Evolutionary conservation across 2,113 vertebrate genomes (phyloP), one percentile per base, ranked within the genome.

Genomic region (Mugil cephalus): DNA sequence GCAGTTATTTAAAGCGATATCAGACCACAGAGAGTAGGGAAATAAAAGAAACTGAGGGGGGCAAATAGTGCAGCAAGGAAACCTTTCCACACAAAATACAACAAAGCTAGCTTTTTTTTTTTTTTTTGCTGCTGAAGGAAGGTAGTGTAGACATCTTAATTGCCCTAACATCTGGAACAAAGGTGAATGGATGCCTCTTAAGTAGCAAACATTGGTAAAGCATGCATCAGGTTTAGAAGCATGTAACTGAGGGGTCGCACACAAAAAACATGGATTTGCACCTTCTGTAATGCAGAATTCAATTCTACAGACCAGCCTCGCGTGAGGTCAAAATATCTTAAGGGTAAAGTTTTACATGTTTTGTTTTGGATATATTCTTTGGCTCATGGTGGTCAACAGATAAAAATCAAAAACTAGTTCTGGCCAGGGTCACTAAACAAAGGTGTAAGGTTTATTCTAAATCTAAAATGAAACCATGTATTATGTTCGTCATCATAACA

Each of bases 1-100:
- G 93, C 90, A 91, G 83, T 93, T 93, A 89, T 92, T 94, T 93
- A 95, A 95, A 95, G 94, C 94, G 68, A 79, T 93, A 92, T 92
- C 87, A 92, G 87, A 93, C 90, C 88, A 83, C 79, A 88, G 88
- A 92, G 66, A 40, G 12, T 13, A 4, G 14, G 10, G 30, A 24
- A 40, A 59, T 63, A 68, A 55, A 76, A 74, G 58, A 70, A 75
- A 55, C 59, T 52, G 14, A 69, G 55, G 56, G 48, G 40, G 78
- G 80, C 77, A 79, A 79, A 77, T 61, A 51, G 52, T 66, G 73
- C 59, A 85, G 72, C 56, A 64, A 64, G 30, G n/a, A 42, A 84
- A 80, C 75, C 69, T 39, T 74, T 67, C 19, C 15, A 84, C 50
- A 72, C 39, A 46, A 68, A 63, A 46, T 61, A 56, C 19, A 70